These are phyloP conservation scores for Heteromurus nitidus DNA, from an alignment of 2,888 invertebrate genomes.

Conservation along the genomic window DNA sequence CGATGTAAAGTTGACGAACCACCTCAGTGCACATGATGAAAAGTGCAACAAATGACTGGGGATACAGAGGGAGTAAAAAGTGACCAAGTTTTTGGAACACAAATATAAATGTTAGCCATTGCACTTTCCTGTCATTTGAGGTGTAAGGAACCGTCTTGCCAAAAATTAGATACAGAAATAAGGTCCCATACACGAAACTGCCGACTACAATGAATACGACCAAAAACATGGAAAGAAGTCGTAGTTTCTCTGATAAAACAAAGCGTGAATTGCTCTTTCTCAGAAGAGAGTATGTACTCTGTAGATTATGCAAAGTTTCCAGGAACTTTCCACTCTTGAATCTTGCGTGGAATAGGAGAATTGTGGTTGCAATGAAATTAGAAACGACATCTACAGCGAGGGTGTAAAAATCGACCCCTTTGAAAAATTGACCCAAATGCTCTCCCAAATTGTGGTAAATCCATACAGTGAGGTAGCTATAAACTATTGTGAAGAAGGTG, in stretches of 20 bases:
- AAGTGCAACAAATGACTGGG: slow-evolving; percentile 17
- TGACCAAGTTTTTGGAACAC: slow-evolving; percentile 23
- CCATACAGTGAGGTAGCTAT: slow-evolving; percentile 25
- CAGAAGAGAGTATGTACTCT: not conserved
- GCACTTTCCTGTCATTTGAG: not conserved
- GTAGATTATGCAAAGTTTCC: not conserved
- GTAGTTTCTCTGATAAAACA: not conserved
- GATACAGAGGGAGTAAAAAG: slow-evolving; percentile 11
- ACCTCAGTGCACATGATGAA: slow-evolving; percentile 16
- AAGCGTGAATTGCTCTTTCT: not conserved
- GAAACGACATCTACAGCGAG: slow-evolving; percentile 16
- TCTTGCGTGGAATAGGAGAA: slow-evolving; percentile 23
- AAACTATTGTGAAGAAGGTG: not conserved
- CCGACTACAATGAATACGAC: not conserved
- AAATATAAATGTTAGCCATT: not conserved
- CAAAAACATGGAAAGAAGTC: not conserved
- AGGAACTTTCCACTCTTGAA: not conserved
- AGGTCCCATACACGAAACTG: not conserved
- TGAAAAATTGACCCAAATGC: slow-evolving; percentile 32
- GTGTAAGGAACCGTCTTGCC: not conserved
- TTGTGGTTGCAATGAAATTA: not conserved
- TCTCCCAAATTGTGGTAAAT: slow-evolving; percentile 18
- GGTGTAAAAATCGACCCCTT: slow-evolving; percentile 34
- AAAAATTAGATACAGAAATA: slow-evolving; percentile 28
- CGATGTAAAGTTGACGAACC: slow-evolving; percentile 1